phyloP scores from a whole-genome alignment of 2,797 vertebrate genomes.

The Pterois miles region DNA sequence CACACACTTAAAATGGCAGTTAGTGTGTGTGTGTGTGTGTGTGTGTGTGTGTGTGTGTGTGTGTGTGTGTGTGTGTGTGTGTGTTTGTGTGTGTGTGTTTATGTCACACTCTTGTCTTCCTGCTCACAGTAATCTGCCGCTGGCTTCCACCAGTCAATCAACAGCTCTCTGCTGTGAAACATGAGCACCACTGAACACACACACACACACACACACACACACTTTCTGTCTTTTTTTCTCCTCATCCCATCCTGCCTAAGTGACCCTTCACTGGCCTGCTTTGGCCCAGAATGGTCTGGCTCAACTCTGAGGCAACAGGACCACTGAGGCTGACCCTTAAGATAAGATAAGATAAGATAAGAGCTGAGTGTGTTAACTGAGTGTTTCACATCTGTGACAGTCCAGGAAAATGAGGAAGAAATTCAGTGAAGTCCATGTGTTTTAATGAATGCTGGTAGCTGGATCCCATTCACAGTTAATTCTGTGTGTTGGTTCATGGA shows the following conservation, averaged over 20 bases:
- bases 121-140: constrained; percentile 53
- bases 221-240: not conserved
- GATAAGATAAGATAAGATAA: too few relatives aligned
- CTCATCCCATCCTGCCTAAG: not conserved
- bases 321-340: constrained; percentile 29
- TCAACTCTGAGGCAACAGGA: not conserved
- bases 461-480: constrained; percentile 33
- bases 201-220: constrained; percentile 4
- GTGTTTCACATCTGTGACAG: constrained; percentile 40
- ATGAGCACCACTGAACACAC: constrained; percentile 29
- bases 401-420: constrained; percentile 22
- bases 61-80: constrained; percentile 16
- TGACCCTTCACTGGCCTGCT: constrained; percentile 13
- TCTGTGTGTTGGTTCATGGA: constrained; percentile 45
- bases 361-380: too few relatives aligned
- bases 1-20: constrained; percentile 6
- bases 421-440: constrained; percentile 38
- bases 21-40: constrained; percentile 27
- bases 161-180: constrained; percentile 51
- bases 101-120: constrained; percentile 55
- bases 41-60: constrained; percentile 25
- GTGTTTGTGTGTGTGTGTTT: constrained; percentile 37
- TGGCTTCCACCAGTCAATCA: constrained; percentile 59
- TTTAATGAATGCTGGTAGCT: constrained; percentile 41
- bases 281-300: constrained; percentile 16